phyloP scores from a whole-genome alignment of 2,888 invertebrate genomes.

The Julus scandinavius region DNA sequence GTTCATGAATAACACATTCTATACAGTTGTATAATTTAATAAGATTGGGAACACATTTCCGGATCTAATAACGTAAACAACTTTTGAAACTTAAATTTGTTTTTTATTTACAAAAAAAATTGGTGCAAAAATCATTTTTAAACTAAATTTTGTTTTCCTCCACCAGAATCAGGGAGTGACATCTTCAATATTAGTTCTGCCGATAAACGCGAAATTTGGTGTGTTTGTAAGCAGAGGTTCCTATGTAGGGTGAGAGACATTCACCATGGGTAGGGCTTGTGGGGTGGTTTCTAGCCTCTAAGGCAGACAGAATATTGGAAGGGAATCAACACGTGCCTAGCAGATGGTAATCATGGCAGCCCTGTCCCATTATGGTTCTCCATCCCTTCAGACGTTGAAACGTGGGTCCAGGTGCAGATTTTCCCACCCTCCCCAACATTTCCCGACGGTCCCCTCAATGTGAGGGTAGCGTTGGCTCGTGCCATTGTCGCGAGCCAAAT shows the following conservation, averaged over 20 bases:
- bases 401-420: constrained; percentile 45
- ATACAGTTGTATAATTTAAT: too few relatives aligned
- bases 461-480: constrained; percentile 50
- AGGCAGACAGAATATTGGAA: not conserved
- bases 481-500: constrained; percentile 50
- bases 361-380: not conserved
- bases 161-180: constrained; percentile 2
- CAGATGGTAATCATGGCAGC: constrained; percentile 6
- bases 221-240: not conserved
- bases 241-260: not conserved
- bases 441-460: not conserved
- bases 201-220: not conserved
- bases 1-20: too few relatives aligned
- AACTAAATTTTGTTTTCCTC: not conserved
- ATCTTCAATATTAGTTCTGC: not conserved
- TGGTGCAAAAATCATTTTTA: not conserved
- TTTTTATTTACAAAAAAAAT: not conserved
- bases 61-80: not conserved
- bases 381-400: constrained; percentile 7
- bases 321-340: constrained; percentile 16
- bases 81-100: not conserved
- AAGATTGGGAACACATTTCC: not conserved
- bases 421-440: constrained; percentile 45
- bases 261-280: not conserved
- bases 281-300: constrained; percentile 25